Conservation (phyloP, 2,888 invertebrate species). For the Torymus texanus region DNA sequence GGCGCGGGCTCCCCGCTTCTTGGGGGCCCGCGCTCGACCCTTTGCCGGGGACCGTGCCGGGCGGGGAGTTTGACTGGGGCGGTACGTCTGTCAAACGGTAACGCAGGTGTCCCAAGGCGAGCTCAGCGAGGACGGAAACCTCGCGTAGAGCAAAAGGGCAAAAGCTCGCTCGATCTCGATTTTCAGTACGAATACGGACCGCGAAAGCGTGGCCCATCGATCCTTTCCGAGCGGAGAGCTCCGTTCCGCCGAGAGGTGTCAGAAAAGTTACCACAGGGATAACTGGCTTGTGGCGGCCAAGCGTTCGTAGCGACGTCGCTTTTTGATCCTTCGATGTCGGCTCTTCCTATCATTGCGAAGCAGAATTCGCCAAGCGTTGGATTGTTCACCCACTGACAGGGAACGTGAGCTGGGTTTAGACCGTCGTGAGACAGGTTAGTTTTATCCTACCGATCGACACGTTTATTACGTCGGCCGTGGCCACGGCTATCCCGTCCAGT, state of each 20-base stretch:
- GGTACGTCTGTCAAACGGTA: constrained; percentile 82
- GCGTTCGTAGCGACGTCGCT: constrained; percentile 80
- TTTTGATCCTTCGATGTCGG: constrained; percentile 85
- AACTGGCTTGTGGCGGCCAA: constrained; percentile 57
- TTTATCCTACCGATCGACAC: no score
- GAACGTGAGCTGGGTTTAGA: constrained; percentile 83
- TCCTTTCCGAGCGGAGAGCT: no score
- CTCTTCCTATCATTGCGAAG: constrained; percentile 86
- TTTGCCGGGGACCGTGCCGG: constrained; percentile 80
- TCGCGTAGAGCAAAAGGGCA: constrained; percentile 84
- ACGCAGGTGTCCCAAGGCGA: constrained; percentile 81
- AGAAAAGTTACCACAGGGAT: constrained; percentile 54
- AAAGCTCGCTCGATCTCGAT: no score
- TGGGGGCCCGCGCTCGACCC: no score
- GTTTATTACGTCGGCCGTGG: no score
- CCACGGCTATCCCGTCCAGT: no score
- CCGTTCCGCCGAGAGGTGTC: no score
- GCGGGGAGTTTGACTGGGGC: constrained; percentile 82
- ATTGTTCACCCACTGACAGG: constrained; percentile 83
- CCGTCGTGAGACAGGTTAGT: no score
- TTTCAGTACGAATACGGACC: no score
- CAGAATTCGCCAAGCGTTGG: constrained; percentile 84
- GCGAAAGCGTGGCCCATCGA: no score
- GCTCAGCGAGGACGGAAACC: constrained; percentile 83
- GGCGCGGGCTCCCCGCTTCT: no score